Base-by-base conservation (phyloP, 2,888 invertebrate species). In the Bunonema sp. region DNA sequence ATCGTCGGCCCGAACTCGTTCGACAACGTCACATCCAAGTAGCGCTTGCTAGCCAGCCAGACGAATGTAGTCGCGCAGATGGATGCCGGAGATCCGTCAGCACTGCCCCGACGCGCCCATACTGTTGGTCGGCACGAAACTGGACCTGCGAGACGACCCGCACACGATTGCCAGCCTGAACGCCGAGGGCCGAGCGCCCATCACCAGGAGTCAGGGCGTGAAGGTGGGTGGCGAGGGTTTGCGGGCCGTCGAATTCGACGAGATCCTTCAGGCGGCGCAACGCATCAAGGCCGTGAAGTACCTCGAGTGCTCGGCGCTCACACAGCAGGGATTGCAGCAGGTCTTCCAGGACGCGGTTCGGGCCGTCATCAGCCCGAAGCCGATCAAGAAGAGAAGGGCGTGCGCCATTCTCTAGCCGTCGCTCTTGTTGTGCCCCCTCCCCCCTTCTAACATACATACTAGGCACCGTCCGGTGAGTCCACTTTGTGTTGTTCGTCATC, bases 41-140 rank as follows among this genome's bases (percentile, higher is more conserved):
- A 26, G 7, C 5, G 7, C 5, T 26, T 8, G 26, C 26, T 26
- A n/a, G n/a, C n/a, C n/a, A n/a, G n/a, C n/a, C n/a, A n/a, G n/a
- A n/a, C n/a, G n/a, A n/a, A n/a, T n/a, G n/a, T n/a, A n/a, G n/a
- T n/a, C n/a, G n/a, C n/a, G n/a, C n/a, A n/a, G 12, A 77, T 97
- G 93, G 97, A 88, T 88, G 75, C 93, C 93, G 55, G 97, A 97
- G 79, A 89, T 97, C 65, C 88, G 91, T 75, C 93, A 97, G 74
- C 93, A 97, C 72, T 97, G 93, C 77, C 91, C 93, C 49, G 91
- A 93, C 76, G 89, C 91, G 54, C 93, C 93, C 47, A 87, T 97
- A 73, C 84, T 97, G 71, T 79, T 97, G 74, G 89, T 93, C 72
- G 91, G 87, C 66, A 97, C 93, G 56, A 97, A 97, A 79, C 86